Conservation (phyloP, 2,888 invertebrate genomes). For the Ophraella communa region DNA sequence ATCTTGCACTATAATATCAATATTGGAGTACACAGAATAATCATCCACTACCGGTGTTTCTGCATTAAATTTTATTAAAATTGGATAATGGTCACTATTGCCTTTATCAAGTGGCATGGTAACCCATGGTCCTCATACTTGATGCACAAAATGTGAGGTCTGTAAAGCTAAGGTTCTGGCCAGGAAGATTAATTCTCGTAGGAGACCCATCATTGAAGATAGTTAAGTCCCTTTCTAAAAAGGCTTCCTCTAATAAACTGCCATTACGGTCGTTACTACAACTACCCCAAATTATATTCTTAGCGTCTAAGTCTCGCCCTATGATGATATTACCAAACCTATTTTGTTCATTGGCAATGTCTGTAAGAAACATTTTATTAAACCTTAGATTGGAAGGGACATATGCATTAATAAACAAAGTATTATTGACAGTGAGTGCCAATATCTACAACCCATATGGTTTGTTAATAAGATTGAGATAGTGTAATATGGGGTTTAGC, state of each 20-base stretch:
- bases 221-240: too few species aligned
- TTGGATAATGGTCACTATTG: neutral
- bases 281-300: neutral
- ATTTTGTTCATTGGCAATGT: neutral
- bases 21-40: too few species aligned
- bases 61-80: neutral
- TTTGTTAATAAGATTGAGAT: neutral
- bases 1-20: too few species aligned
- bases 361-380: neutral
- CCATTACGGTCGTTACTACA: neutral
- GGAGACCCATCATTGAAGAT: neutral
- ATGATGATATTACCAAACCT: neutral
- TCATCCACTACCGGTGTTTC: too few species aligned
- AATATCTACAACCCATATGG: neutral
- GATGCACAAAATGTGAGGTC: neutral
- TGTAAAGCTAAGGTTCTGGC: neutral
- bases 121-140: neutral
- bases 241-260: neutral
- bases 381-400: neutral
- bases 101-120: neutral
- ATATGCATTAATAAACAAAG: neutral
- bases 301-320: neutral
- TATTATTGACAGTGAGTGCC: neutral
- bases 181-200: neutral
- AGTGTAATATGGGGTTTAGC: neutral